Base-by-base conservation (phyloP, 2,797 vertebrate genomes). In the Myripristis murdjan region DNA sequence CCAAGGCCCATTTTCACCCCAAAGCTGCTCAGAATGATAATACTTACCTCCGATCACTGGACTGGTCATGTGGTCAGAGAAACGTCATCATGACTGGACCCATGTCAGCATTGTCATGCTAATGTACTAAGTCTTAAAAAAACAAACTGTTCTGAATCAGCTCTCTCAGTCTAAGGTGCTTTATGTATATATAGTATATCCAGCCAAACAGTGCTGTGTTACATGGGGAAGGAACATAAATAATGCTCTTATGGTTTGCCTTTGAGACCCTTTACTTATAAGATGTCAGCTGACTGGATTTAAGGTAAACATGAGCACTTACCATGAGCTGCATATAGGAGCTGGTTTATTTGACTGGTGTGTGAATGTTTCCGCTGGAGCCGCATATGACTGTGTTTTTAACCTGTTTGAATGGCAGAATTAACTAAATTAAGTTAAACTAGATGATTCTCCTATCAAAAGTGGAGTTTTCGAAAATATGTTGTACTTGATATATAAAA, bases 211-310 rank as follows among this genome's bases (percentile, higher is more conserved):
- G 49, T 49, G 56, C 24, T 64, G 59, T 37, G 35, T 62, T 74
- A 59, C 20, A 37, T 14, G 59, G 20, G 15, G 64, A 44, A 60
- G 69, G 26, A 58, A 76, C 72, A 35, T 64, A 26, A 75, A 58
- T 86, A 86, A 87, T 85, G 68, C 76, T 84, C 76, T 83, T 83
- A 80, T 10, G 24, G 37, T 20, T 78, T 69, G 52, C 46, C 52
- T 80, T 70, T 62, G 20, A 28, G 26, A 78, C 43, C 75, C n/a
- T 16, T 77, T 46, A 77, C 37, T 24, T 63, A 55, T 52, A 73
- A 75, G 26, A 67, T 53, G 43, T 80, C 51, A 83, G 71, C 64
- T 83, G 59, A 85, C 71, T 28, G 5, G 64, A 68, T 66, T 63
- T 20, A 68, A 49, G 12, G 15, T 57, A 47, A 57, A 44, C 16